Evolutionary conservation across 2,113 vertebrate genomes (phyloP).

Genomic region (Craseonycteris thonglongyai): DNA sequence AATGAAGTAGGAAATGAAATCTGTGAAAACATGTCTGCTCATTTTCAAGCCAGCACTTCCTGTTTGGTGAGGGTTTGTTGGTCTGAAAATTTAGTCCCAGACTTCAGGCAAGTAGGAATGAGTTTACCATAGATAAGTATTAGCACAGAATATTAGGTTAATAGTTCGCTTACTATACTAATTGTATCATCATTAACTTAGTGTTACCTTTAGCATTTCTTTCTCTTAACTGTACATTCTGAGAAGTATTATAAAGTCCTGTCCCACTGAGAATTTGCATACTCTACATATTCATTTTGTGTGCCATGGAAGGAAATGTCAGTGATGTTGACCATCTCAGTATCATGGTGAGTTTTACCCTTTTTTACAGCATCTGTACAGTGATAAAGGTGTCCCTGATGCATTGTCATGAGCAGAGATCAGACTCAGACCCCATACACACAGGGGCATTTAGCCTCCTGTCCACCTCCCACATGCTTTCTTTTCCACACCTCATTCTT

Average conservation of each 20-base stretch:
- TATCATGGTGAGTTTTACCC: rapidly evolving
- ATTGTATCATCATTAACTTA: background rate
- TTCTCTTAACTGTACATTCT: background rate
- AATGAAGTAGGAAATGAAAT: background rate
- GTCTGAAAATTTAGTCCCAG: background rate
- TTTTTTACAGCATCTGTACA: background rate
- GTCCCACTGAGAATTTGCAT: background rate
- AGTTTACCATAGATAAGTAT: background rate
- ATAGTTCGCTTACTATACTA: background rate
- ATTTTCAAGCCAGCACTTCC: background rate
- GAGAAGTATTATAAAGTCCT: background rate
- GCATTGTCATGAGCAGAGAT: background rate
- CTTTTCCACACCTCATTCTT: background rate
- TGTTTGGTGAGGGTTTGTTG: background rate
- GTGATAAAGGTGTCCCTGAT: no score
- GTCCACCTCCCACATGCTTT: background rate
- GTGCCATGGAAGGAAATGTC: background rate
- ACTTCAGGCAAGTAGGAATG: background rate
- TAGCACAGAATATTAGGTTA: background rate
- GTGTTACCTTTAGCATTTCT: background rate
- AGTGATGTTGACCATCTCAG: rapidly evolving
- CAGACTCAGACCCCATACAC: rapidly evolving
- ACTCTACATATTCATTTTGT: rapidly evolving
- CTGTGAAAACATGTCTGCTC: background rate
- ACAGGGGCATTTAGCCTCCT: background rate